Percentiles rank a stretch among this genome's conserved stretches.
These are phyloP conservation scores for Odontophorus gujanensis DNA, from an alignment of 2,113 vertebrate genomes.

Conservation along the genomic window DNA sequence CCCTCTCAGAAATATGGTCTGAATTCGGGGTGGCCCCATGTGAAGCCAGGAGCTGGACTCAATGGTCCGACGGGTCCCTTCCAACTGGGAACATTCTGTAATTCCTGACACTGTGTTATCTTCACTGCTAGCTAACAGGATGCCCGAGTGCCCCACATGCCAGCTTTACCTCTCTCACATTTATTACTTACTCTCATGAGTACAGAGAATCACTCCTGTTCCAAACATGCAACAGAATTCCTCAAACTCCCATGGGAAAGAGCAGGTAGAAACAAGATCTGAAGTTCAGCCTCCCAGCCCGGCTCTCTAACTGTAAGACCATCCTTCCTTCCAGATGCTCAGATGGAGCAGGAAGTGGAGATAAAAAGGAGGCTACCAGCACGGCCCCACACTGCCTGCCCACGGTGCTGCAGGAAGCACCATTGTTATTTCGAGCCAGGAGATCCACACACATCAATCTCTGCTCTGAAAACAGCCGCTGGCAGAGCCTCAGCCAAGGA, in stretches of 20 bases:
- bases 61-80: background rate
- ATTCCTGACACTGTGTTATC: background rate
- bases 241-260: background rate
- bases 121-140: background rate
- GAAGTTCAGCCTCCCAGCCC: background rate
- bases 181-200: background rate
- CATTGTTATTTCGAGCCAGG: background rate
- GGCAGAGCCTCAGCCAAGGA: conserved; percentile 3
- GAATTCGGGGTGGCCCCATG: background rate
- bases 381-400: background rate
- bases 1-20: background rate
- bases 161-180: background rate
- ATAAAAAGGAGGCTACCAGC: background rate
- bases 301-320: background rate
- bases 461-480: background rate
- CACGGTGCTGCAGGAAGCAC: background rate
- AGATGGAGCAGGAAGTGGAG: background rate
- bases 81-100: background rate
- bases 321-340: background rate
- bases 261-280: background rate
- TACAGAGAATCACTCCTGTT: background rate
- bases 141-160: rapidly evolving
- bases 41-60: background rate
- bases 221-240: background rate
- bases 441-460: background rate